Evolutionary conservation across 2,113 vertebrate species (phyloP), one percentile per base, ranked within the genome.

Genomic region (Notiomystis cincta): DNA sequence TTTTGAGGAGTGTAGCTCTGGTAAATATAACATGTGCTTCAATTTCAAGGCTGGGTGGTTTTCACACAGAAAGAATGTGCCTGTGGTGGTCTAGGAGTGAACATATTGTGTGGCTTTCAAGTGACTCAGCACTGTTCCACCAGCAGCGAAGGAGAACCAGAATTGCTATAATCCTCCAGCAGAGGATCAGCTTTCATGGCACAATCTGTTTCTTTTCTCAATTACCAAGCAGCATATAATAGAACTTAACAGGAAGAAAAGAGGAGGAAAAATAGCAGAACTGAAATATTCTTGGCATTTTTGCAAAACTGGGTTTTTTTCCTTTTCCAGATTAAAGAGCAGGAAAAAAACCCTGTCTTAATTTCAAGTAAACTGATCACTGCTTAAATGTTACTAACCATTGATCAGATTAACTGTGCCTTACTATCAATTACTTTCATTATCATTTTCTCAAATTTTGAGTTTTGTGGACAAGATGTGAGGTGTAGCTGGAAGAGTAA

Each of bases 51-150:
- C 78, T 91, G 4, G 1, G 54, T 93, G 76, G 40, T 79, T 95
- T 96, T 96, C 80, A 25, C 64, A 38, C 80, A 76, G 85, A 93
- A 66, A 81, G 82, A 71, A 51, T 70, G 8, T 90, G 90, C 96
- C 88, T 86, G 92, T 93, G 92, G 82, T 97, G 92, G 87, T 90
- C 85, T 86, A 82, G 76, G 67, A 76, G 64, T 10, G 62, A 97
- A 72, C 88, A 89, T 84, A 81, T 67, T 96, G 93, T 93, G 72
- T 75, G 67, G 83, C 83, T 96, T 96, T 82, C 73, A 93, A 95
- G 82, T 96, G 91, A 95, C 94, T 96, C 94, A 95, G 86, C 87
- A 64, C 78, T 83, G 91, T 89, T 95, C 87, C 65, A 79, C 83
- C 79, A 87, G 92, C 91, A 95, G 71, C 0, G 1, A 82, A 87